Evolutionary conservation across 2,888 invertebrate genomes (phyloP), one percentile per base, ranked within the genome.

Genomic region (Parascotia fuliginaria): DNA sequence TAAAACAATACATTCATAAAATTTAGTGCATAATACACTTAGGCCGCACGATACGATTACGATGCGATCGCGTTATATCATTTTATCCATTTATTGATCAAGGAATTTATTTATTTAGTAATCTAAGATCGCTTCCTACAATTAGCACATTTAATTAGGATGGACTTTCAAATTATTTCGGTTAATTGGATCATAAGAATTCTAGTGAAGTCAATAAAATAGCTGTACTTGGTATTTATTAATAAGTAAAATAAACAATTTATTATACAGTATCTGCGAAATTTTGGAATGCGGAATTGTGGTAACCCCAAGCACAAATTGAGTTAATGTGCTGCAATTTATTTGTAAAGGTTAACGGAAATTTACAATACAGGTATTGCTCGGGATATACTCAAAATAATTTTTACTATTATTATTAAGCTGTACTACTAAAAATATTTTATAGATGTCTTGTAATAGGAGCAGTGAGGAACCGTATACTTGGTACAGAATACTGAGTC

Each of bases 1-100:
- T 89, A 89, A 89, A 89, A 89, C 88, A 89, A 89, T 89, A 79
- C 82, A 71, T 66, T 74, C 83, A 62, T 89, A 89, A 88, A 89
- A 50, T 83, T 84, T 85, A 85, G 75, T 80, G 69, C 72, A 72
- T 55, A 48, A 51, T 54, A 56, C 48, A 32, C 40, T 58, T 68
- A 67, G 9, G 45, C 53, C 38, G 51, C 51, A 71, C 78, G 79
- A 75, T 55, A 68, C 75, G 76, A 70, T 45, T 36, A 9, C 64
- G 71, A 65, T 58, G 58, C 70, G 55, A 65, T 42, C 29, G 36
- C 38, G 34, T 53, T 41, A 42, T 32, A 48, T 57, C 41, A 51
- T 52, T 60, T 55, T 50, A 62, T 36, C 9, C 2, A 49, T 58
- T 57, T 64, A 64, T 55, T 64, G 16, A 12, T 43, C 0, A 4